phyloP scores from a whole-genome alignment of 2,113 vertebrate species.

The Cacatua alba region DNA sequence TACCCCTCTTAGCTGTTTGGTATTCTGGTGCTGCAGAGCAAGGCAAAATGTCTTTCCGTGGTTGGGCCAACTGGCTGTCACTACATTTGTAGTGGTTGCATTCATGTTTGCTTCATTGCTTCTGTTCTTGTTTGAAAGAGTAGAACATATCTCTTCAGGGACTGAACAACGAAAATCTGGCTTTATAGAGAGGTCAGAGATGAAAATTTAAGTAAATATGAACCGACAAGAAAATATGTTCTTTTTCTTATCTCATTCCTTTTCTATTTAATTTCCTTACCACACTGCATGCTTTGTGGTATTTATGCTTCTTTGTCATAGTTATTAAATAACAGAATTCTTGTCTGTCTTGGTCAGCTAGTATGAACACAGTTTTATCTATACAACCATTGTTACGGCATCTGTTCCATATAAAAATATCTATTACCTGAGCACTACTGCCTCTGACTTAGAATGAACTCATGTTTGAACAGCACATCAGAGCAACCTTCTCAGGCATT shows the following conservation, averaged over 20 bases:
- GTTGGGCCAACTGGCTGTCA: neutral
- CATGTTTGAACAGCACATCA: constrained; percentile 14
- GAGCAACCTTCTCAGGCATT: constrained; percentile 12
- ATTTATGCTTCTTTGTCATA: constrained; percentile 33
- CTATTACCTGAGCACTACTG: neutral
- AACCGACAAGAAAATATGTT: constrained; percentile 1
- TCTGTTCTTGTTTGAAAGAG: constrained; percentile 4
- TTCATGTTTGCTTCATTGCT: neutral
- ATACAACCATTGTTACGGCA: neutral
- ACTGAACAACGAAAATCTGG: neutral
- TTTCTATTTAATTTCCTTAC: constrained; percentile 61
- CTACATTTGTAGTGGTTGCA: neutral
- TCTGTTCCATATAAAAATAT: constrained; percentile 35
- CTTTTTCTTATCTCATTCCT: constrained; percentile 52
- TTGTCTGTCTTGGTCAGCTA: neutral
- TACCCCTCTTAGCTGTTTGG: neutral
- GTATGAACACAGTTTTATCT: constrained; percentile 51
- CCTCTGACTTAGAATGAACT: constrained; percentile 17
- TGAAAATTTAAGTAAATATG: constrained; percentile 44
- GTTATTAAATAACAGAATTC: constrained; percentile 30
- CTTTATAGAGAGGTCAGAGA: constrained; percentile 50
- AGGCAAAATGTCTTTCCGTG: neutral
- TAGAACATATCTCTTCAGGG: neutral
- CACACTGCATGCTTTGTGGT: neutral
- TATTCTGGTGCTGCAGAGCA: neutral